These are phyloP conservation scores for Melieria omissa DNA, from an alignment of 2,888 invertebrate species.

Conservation along the genomic window DNA sequence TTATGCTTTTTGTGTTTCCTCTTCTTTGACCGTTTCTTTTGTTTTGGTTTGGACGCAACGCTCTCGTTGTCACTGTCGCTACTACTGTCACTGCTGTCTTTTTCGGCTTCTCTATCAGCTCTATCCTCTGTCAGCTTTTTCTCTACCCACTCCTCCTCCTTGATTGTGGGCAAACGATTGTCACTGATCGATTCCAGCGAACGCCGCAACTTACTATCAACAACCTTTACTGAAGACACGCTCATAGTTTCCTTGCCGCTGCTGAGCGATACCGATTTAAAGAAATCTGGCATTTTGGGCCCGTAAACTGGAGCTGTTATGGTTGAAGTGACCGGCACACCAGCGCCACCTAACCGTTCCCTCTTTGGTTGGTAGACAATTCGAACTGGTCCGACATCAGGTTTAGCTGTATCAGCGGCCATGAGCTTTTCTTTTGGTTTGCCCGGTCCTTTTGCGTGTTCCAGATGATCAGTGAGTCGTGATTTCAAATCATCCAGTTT, in stretches of 20 bases:
- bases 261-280: not conserved
- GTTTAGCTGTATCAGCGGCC: conserved; percentile 6
- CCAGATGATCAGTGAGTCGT: not conserved
- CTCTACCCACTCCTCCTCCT: conserved; percentile 56
- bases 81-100: conserved; percentile 31
- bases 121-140: conserved; percentile 36
- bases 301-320: conserved; percentile 48
- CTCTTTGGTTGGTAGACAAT: conserved; percentile 52
- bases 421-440: not conserved
- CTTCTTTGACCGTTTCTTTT: conserved; percentile 47
- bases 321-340: conserved; percentile 33
- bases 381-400: conserved; percentile 36
- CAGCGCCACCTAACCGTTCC: conserved; percentile 47
- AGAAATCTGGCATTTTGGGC: conserved; percentile 51
- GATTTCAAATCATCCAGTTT: not conserved
- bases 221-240: conserved; percentile 35
- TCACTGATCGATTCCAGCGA: conserved; percentile 41
- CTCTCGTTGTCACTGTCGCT: conserved; percentile 40
- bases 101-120: conserved; percentile 35
- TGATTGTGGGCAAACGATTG: conserved; percentile 29
- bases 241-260: not conserved
- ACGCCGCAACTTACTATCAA: conserved; percentile 49
- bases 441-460: conserved; percentile 13
- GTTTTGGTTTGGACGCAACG: conserved; percentile 43
- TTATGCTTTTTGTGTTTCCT: conserved; percentile 41